Evolutionary conservation across 2,113 vertebrate species (phyloP).

Genomic region (Esox niger): DNA sequence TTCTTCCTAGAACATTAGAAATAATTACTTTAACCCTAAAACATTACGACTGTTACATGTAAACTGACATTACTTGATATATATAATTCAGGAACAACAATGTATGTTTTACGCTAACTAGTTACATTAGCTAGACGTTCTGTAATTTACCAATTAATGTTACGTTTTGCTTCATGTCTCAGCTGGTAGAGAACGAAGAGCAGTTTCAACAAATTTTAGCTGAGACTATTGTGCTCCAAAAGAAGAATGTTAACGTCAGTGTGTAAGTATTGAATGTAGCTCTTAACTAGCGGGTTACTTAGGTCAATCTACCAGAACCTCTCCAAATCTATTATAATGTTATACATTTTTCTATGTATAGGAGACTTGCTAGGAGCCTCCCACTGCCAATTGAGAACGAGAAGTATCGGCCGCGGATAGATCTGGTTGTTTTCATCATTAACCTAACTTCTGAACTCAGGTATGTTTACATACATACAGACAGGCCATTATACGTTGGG

Average conservation of each 20-base stretch:
- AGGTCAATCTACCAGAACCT: background rate
- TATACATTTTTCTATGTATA: slow-evolving; percentile 23
- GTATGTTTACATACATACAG: slow-evolving; percentile 35
- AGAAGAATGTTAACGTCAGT: slow-evolving; percentile 57
- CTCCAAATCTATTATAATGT: background rate
- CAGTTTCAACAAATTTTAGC: slow-evolving; percentile 69
- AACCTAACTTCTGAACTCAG: slow-evolving; percentile 69
- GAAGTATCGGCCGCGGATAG: slow-evolving; percentile 67
- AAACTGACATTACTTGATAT: background rate
- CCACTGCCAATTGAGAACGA: slow-evolving; percentile 69
- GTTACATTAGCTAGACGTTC: too few relatives aligned
- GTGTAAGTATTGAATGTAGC: slow-evolving; percentile 63
- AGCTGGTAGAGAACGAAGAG: slow-evolving; percentile 75
- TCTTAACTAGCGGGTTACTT: background rate
- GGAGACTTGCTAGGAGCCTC: slow-evolving; percentile 70
- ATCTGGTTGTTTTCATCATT: slow-evolving; percentile 74
- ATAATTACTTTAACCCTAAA: too few relatives aligned
- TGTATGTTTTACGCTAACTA: too few relatives aligned
- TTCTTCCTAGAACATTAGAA: too few relatives aligned
- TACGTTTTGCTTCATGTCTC: slow-evolving; percentile 13
- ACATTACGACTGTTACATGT: too few relatives aligned
- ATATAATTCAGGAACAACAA: background rate
- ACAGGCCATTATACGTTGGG: background rate
- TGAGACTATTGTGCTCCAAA: slow-evolving; percentile 55
- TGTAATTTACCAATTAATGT: too few relatives aligned